These are phyloP conservation scores for Phoxinus dragarum DNA, from an alignment of 2,797 vertebrate species.

Conservation along the genomic window DNA sequence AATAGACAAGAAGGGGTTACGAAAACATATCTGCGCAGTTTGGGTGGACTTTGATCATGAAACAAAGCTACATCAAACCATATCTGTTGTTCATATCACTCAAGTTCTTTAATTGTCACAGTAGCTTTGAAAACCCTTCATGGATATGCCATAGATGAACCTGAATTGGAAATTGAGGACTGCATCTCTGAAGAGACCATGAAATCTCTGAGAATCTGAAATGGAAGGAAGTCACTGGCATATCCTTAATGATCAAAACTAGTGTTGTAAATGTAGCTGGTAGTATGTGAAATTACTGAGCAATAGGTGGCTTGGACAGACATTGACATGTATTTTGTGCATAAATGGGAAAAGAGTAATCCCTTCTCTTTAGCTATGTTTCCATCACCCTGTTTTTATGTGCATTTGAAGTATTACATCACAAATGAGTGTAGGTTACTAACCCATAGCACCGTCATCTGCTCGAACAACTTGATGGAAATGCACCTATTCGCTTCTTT, in stretches of 20 bases:
- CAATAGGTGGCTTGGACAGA: neutral
- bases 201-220: neutral
- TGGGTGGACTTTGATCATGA: slow-evolving; percentile 25
- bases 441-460: too few species aligned
- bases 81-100: slow-evolving; percentile 23
- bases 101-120: slow-evolving; percentile 13
- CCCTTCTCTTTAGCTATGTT: neutral
- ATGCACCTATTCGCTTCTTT: too few species aligned
- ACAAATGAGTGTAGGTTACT: too few species aligned
- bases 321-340: neutral
- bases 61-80: slow-evolving; percentile 37
- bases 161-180: neutral
- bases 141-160: neutral
- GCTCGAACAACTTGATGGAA: too few species aligned
- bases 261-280: neutral
- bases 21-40: neutral
- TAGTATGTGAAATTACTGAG: neutral
- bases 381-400: too few species aligned
- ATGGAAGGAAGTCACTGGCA: neutral
- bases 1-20: neutral
- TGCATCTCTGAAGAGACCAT: neutral
- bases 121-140: neutral
- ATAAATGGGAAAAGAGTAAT: neutral
- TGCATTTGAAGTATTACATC: too few species aligned
- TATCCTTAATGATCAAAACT: neutral